Evolutionary conservation across 2,888 invertebrate genomes (phyloP), one percentile per base, ranked within the genome.

Genomic region (Callinectes sapidus): DNA sequence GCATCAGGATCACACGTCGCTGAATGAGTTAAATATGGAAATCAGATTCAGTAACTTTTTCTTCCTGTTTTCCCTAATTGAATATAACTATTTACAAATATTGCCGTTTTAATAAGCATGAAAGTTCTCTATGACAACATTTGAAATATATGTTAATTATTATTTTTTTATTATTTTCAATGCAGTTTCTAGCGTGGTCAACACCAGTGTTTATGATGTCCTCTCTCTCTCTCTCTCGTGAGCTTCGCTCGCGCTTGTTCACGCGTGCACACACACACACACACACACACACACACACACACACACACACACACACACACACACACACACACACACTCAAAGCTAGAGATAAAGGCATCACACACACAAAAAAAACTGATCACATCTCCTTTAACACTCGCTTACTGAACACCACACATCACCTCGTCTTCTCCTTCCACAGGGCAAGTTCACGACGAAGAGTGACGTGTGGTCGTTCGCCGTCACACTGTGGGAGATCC

Each of bases 401-500:
- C 66, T 3, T 48, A 42, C 48, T 55, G 18, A 48, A 88, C 55
- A 28, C 88, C 48, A 14, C 55, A 48, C 35, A 8, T 42, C 16
- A 32, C 54, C 23, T 87, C 54, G 14, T 71, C 1, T 48, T 16
- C 8, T 48, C 18, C 32, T 71, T 71, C 66, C 32, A 16, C 92
- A 98, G 98, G 97, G 97, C 90, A 97, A 97, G 96, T 98, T 98
- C 96, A 98, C 97, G 66, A 97, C 97, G 90, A 98, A 98, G 96
- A 97, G 98, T 95, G 98, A 98, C 96, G 98, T 98, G 87, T 98
- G 98, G 98, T 97, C 98, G 91, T 98, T 98, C 95, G 98, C 98
- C 87, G 98, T 98, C 92, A 97, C 98, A 90, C 96, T 98, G 94
- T 98, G 98, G 98, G 98, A 98, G 96, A 97, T 98, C 95, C 96